Evolutionary conservation across 2,797 vertebrate species (phyloP).

Genomic region (Gymnoscopelus braueri): DNA sequence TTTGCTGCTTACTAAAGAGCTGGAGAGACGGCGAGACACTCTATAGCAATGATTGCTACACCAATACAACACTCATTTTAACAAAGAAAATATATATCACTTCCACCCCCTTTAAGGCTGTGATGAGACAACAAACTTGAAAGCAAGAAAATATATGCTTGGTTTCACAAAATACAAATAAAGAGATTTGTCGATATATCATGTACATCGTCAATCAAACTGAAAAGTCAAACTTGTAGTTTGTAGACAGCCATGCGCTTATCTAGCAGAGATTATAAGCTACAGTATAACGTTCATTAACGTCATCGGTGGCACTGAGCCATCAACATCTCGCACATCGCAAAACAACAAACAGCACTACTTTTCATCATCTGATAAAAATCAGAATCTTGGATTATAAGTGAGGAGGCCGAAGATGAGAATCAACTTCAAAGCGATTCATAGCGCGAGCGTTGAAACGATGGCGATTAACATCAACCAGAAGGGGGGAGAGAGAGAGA

Average conservation of each 20-base stretch:
- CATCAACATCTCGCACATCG: constrained; percentile 57
- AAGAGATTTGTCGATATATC: not conserved
- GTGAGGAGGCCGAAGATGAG: constrained; percentile 33
- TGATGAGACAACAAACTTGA: constrained; percentile 20
- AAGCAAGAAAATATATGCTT: constrained; percentile 17
- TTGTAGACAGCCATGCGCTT: constrained; percentile 16
- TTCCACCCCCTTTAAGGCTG: constrained; percentile 38
- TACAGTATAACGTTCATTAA: constrained; percentile 43
- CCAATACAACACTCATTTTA: no score
- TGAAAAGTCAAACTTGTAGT: constrained; percentile 7
- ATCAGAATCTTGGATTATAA: constrained; percentile 69
- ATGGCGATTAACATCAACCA: constrained; percentile 71
- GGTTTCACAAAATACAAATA: not conserved
- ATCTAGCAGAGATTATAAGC: constrained; percentile 49
- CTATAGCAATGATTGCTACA: no score
- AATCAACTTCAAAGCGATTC: constrained; percentile 66
- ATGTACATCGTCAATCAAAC: constrained; percentile 20
- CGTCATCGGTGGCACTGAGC: constrained; percentile 44
- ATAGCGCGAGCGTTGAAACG: constrained; percentile 51
- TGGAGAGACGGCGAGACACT: no score
- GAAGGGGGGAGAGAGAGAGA: constrained; percentile 56
- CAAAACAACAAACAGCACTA: constrained; percentile 73
- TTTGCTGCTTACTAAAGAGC: no score
- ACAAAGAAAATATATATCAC: no score
- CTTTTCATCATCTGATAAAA: constrained; percentile 76